Conservation (phyloP, 2,113 vertebrate genomes). For the Lichenostomus cassidix region DNA sequence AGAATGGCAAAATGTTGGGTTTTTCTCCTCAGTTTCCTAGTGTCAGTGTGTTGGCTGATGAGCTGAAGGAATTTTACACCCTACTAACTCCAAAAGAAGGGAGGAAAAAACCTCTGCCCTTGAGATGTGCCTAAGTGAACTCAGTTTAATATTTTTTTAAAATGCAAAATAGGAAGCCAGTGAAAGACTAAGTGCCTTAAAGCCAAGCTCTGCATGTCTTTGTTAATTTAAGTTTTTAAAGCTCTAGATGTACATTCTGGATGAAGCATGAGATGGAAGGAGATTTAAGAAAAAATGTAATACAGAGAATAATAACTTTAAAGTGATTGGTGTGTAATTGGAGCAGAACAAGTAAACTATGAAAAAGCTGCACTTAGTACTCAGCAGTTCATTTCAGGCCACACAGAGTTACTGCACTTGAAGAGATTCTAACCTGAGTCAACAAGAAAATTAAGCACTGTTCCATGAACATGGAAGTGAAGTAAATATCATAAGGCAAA, state of each 20-base stretch:
- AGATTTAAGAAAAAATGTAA: background rate
- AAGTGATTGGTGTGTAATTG: background rate
- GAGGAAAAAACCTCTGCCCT: background rate
- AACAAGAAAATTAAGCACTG: background rate
- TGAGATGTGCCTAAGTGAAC: conserved; percentile 3
- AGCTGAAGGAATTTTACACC: background rate
- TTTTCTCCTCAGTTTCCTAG: background rate
- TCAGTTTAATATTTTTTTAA: background rate
- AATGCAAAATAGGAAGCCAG: background rate
- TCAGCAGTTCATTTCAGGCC: conserved; percentile 20
- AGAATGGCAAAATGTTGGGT: background rate
- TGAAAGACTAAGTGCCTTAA: conserved; percentile 21
- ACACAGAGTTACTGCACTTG: background rate
- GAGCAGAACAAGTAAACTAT: conserved; percentile 17
- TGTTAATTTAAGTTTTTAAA: conserved; percentile 23
- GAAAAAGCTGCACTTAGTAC: background rate
- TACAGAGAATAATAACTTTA: background rate
- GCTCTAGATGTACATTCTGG: background rate
- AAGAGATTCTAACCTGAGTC: background rate
- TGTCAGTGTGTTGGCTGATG: background rate
- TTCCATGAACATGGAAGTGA: background rate
- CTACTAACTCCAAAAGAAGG: background rate
- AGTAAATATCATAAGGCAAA: background rate
- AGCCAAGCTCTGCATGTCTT: background rate
- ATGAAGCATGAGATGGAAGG: background rate